Percentiles rank a stretch among this genome's conserved stretches.
Conservation (phyloP, 2,797 vertebrate genomes). For the Eutrigla gurnardus region DNA sequence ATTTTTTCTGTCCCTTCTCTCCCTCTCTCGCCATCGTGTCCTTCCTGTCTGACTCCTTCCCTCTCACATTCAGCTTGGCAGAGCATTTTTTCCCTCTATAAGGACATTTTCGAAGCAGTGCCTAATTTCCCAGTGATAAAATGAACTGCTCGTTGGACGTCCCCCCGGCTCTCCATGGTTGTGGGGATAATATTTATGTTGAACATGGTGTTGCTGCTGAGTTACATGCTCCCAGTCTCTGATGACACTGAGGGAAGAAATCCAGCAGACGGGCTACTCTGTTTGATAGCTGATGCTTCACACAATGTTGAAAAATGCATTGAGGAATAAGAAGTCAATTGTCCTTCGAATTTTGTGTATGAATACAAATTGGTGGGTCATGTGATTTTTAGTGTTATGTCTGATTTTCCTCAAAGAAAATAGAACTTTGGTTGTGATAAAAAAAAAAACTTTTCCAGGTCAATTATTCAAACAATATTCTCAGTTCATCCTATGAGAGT, state of each 20-base stretch:
- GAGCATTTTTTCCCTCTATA: slow-evolving; percentile 60
- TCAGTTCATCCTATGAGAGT: not conserved
- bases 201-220: slow-evolving; percentile 38
- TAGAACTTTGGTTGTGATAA: not conserved
- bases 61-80: slow-evolving; percentile 38
- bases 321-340: not conserved
- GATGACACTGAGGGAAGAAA: slow-evolving; percentile 33
- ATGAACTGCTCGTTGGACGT: slow-evolving; percentile 38
- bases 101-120: slow-evolving; percentile 58
- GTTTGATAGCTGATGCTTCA: not conserved
- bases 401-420: not conserved
- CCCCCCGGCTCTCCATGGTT: slow-evolving; percentile 37
- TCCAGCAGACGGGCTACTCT: slow-evolving; percentile 1
- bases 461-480: not conserved
- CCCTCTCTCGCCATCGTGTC: slow-evolving; percentile 3
- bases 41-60: slow-evolving; percentile 40
- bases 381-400: not conserved
- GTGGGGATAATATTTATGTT: slow-evolving; percentile 65
- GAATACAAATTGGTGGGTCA: not conserved
- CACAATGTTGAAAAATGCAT: not conserved
- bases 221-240: slow-evolving; percentile 25
- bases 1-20: slow-evolving; percentile 1
- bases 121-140: slow-evolving; percentile 51
- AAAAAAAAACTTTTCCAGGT: not conserved
- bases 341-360: not conserved